Evolutionary conservation across 2,113 vertebrate species (phyloP), one percentile per base, ranked within the genome.

Genomic region (Ptilorrhoa leucosticta): DNA sequence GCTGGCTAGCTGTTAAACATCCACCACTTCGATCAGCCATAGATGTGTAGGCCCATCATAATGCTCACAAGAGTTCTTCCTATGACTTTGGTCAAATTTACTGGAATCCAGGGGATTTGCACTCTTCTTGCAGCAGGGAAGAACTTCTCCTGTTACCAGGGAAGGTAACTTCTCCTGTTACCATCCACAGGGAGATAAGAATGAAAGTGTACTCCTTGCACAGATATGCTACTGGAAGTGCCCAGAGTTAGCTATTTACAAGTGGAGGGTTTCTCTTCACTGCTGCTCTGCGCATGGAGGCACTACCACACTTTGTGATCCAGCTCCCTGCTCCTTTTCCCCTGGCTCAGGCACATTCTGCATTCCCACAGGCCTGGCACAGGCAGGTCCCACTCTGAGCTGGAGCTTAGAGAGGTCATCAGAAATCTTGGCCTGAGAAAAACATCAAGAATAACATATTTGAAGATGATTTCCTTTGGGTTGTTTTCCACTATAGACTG

Each of bases 241-340:
- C 35, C 3, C 21, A 19, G 22, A 56, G 28, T 33, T 35, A 58
- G 23, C 11, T 45, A 1, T 30, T 39, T 26, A 13, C 17, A 27
- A 27, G 31, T 7, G 30, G n/a, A 73, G 14, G 18, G 17, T 45
- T 79, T 73, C 27, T 72, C 22, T 81, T 53, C n/a, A 2, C 24
- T n/a, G 51, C 13, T 1, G 2, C 42, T 53, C 47, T 3, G 3
- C 56, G 48, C 28, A 1, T 0, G 45, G 40, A 35, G 50, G 54
- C 21, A 37, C 12, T 18, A 10, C 19, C 0, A 1, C 33, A 3
- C 26, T 26, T 11, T 0, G 7, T 11, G 8, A 19, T 13, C 37
- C 33, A 12, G 31, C 58, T 69, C 31, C 58, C 21, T 22, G 23
- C 65, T 78, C 65, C 47, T 71, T 63, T 33, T 7, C 35, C 35